phyloP scores from a whole-genome alignment of 2,888 invertebrate species.

The Drosophila affinis region DNA sequence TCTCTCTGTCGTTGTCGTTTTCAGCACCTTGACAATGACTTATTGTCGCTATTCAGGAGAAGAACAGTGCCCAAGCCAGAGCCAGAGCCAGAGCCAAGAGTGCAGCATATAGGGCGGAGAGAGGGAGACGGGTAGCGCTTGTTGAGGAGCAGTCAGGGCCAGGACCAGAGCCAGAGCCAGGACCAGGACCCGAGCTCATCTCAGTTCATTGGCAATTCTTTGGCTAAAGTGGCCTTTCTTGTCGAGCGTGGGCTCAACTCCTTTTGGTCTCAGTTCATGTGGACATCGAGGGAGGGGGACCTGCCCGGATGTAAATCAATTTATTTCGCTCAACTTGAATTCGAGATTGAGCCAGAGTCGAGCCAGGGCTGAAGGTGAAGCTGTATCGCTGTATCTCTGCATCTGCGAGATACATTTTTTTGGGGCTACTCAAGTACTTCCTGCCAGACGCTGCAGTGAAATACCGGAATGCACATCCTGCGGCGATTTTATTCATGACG shows the following conservation, averaged over 20 bases:
- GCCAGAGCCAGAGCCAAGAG: neutral
- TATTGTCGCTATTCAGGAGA: constrained; percentile 59
- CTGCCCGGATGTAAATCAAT: constrained; percentile 69
- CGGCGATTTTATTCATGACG: constrained; percentile 57
- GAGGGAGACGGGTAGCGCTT: no score
- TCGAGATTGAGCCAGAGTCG: constrained; percentile 38
- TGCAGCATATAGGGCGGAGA: neutral
- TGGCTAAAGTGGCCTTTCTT: constrained; percentile 68
- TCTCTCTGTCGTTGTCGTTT: constrained; percentile 54
- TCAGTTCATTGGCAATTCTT: constrained; percentile 71
- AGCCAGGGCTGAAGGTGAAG: constrained; percentile 17
- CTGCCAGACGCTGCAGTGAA: constrained; percentile 38
- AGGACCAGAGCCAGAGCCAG: constrained; percentile 19
- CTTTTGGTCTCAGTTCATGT: constrained; percentile 6
- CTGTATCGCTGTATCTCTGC: constrained; percentile 11
- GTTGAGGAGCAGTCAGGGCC: neutral
- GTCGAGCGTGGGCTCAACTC: constrained; percentile 52
- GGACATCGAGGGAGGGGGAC: neutral
- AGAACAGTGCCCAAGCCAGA: constrained; percentile 4
- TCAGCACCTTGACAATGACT: constrained; percentile 77
- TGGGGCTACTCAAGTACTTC: constrained; percentile 44
- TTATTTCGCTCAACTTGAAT: constrained; percentile 58
- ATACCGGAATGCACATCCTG: constrained; percentile 63
- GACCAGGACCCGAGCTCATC: constrained; percentile 40
- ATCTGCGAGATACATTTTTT: constrained; percentile 42